Evolutionary conservation across 2,888 invertebrate genomes (phyloP), one percentile per base, ranked within the genome.

Genomic region (Hipparchia sbordonii): DNA sequence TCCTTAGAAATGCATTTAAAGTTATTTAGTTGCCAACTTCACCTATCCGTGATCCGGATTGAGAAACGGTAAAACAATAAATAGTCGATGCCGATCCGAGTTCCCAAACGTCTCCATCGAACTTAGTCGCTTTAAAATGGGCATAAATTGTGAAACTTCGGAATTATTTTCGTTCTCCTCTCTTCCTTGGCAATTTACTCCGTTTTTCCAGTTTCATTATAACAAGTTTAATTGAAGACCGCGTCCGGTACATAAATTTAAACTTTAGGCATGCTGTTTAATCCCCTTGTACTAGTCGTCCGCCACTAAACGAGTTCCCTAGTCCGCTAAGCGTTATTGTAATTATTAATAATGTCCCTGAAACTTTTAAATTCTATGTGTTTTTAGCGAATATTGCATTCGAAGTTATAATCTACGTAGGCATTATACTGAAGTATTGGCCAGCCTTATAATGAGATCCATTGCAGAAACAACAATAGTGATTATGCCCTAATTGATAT

Each of bases 211-310:
- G 87, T 90, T 91, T 89, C 88, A 89, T 90, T 89, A 88, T 89
- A 90, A 90, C 89, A 90, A 91, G 89, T 91, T 92, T 91, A 91
- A 92, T 92, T 90, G 90, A 91, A 91, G 91, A 89, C 89, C 88
- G 86, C 87, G 88, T 88, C 89, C 89, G 87, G 88, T 88, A 86
- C 88, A 89, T 91, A 90, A 91, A 92, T 92, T 91, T 87, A 86
- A 92, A 91, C 88, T 91, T 91, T 90, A 83, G 87, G 87, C 88
- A 85, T 90, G 91, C 88, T 90, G 90, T 92, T 91, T 90, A 91
- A 90, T 91, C 87, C 88, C 86, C 85, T 90, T 90, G 88, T 86
- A 88, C 89, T 89, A 88, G 85, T 86, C 83, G 80, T 81, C 77
- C 85, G 85, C 80, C 82, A 84, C 84, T 87, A 87, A 89, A 90